These are phyloP conservation scores for Propithecus perrieri DNA, from an alignment of 2,797 vertebrate genomes.

Conservation along the genomic window DNA sequence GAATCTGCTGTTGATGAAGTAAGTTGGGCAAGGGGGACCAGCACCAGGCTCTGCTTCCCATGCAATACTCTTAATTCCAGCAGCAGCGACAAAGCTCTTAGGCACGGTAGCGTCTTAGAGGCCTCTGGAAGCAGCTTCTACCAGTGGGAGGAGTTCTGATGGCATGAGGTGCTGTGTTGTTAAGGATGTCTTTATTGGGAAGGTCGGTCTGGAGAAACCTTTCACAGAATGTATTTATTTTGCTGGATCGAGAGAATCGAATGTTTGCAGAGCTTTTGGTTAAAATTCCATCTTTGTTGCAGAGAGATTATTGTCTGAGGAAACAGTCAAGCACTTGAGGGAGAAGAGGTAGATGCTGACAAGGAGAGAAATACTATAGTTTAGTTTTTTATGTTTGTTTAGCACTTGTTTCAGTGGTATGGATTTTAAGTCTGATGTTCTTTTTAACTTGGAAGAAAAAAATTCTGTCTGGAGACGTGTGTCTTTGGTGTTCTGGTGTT, in stretches of 20 bases:
- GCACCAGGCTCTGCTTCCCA: neutral
- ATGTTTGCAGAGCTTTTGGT: neutral
- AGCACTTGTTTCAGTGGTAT: neutral
- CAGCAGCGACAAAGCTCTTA: neutral
- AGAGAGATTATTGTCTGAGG: neutral
- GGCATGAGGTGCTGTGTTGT: neutral
- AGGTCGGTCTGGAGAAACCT: neutral
- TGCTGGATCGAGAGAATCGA: neutral
- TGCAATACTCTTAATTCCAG: neutral
- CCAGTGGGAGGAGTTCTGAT: neutral
- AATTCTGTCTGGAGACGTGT: neutral
- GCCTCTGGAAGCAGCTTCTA: neutral
- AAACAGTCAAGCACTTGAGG: neutral
- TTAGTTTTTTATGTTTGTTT: neutral
- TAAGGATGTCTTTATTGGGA: neutral
- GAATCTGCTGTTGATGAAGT: neutral
- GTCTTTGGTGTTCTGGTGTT: neutral
- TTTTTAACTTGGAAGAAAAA: conserved; percentile 23
- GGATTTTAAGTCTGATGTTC: neutral
- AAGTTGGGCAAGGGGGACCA: neutral
- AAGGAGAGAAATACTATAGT: neutral
- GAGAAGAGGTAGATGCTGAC: neutral
- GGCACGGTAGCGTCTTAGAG: neutral
- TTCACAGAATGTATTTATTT: neutral
- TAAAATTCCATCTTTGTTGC: neutral